phyloP scores from a whole-genome alignment of 2,113 vertebrate species.

The Pycnonotus jocosus region DNA sequence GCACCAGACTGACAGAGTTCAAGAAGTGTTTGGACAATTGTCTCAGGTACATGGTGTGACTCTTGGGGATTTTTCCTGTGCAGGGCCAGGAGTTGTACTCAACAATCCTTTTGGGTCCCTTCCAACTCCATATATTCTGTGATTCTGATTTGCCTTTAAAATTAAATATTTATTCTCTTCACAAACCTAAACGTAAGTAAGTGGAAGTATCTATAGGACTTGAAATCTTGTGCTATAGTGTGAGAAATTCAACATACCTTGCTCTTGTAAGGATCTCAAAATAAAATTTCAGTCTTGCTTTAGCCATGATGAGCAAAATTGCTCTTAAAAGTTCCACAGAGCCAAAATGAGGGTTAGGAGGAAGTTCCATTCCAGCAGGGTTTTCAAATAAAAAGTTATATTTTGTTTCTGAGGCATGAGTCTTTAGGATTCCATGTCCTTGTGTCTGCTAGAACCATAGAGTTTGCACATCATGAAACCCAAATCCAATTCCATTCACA shows the following conservation, averaged over 20 bases:
- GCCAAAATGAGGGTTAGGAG: neutral
- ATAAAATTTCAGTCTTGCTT: neutral
- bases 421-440: neutral
- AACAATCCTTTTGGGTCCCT: neutral
- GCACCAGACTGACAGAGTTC: neutral
- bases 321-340: neutral
- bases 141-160: neutral
- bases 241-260: neutral
- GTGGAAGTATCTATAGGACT: neutral
- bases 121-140: neutral
- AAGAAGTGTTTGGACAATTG: rapidly evolving
- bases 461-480: rapidly evolving
- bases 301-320: neutral
- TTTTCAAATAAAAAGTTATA: neutral
- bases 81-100: neutral
- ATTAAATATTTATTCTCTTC: neutral
- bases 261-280: neutral
- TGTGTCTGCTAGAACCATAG: rapidly evolving
- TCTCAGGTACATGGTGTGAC: neutral
- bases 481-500: neutral
- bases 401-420: neutral
- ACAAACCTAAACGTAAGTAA: neutral
- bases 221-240: neutral
- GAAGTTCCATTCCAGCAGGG: neutral
- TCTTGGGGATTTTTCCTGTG: neutral